Evolutionary conservation across 1,140 invertebrate genomes (phyloP).

Genomic region (Physella acuta): DNA sequence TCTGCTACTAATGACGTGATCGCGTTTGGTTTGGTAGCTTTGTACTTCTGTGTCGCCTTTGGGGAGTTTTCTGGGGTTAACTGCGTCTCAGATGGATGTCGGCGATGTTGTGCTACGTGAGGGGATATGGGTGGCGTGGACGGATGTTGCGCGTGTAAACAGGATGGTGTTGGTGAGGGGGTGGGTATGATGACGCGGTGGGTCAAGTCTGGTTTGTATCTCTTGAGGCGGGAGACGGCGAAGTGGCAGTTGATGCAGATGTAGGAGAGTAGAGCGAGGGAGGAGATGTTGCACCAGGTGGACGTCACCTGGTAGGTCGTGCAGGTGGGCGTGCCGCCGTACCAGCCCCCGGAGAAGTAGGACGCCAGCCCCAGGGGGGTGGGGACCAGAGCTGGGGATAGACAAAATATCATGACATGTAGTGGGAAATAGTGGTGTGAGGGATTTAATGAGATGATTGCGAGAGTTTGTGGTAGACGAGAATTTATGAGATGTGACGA

Average conservation of each 20-base stretch:
- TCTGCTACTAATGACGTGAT: too few relatives aligned
- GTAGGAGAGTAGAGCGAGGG: constrained; percentile 39
- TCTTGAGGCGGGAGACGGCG: constrained; percentile 15
- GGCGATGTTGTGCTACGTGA: too few relatives aligned
- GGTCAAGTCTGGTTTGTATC: neutral
- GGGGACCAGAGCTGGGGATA: constrained; percentile 34
- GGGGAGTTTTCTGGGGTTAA: too few relatives aligned
- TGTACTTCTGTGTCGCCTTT: too few relatives aligned
- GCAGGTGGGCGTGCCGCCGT: constrained; percentile 41
- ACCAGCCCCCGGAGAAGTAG: constrained; percentile 41
- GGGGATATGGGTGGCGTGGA: too few relatives aligned
- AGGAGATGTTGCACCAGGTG: constrained; percentile 39
- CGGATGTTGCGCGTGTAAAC: too few relatives aligned
- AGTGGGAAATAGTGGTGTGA: neutral
- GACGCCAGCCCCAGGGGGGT: constrained; percentile 40
- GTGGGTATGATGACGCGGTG: neutral
- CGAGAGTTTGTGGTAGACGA: neutral
- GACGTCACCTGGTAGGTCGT: constrained; percentile 43
- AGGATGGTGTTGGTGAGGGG: neutral
- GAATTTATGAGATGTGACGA: neutral
- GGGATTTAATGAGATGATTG: neutral
- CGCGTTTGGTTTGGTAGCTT: too few relatives aligned
- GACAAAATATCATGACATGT: neutral
- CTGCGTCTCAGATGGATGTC: too few relatives aligned
- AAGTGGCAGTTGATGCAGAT: constrained; percentile 36